These are phyloP conservation scores for Adrianichthys oophorus DNA, from an alignment of 2,797 vertebrate species.

Conservation along the genomic window DNA sequence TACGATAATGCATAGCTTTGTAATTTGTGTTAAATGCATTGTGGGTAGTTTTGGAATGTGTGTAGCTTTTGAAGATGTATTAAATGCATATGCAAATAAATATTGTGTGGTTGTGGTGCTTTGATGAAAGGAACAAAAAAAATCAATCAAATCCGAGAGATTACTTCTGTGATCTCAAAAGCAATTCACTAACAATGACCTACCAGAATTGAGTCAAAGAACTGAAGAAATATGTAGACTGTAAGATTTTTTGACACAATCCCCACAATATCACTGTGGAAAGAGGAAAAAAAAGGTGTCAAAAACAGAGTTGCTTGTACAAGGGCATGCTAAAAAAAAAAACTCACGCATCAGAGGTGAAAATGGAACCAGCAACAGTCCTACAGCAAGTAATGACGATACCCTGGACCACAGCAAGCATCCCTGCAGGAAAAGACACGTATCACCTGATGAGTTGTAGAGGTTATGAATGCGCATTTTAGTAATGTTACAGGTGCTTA, in stretches of 20 bases:
- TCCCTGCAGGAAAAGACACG: slow-evolving; percentile 48
- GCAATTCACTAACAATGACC: slow-evolving; percentile 27
- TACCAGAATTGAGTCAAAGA: slow-evolving; percentile 86
- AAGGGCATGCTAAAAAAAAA: slow-evolving; percentile 17
- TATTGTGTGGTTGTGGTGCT: no score
- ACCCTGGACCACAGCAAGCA: slow-evolving; percentile 70
- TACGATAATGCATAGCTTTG: no score
- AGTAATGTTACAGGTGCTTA: background rate
- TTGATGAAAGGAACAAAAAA: background rate
- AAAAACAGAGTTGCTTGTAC: slow-evolving; percentile 9
- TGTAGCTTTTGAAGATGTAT: no score
- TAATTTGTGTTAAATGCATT: no score
- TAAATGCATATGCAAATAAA: no score
- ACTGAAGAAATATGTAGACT: slow-evolving; percentile 76
- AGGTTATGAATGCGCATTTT: background rate
- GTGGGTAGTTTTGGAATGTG: no score
- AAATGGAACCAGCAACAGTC: slow-evolving; percentile 79
- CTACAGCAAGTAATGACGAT: slow-evolving; percentile 54
- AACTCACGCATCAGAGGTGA: slow-evolving; percentile 87
- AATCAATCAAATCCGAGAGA: no score
- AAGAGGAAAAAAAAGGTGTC: slow-evolving; percentile 10
- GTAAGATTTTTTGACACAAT: slow-evolving; percentile 79
- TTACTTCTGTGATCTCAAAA: background rate
- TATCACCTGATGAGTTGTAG: background rate
- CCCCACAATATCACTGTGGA: slow-evolving; percentile 78